A percentile compares a stretch with the other conserved stretches of the same genome.
Conservation (phyloP, 2,888 invertebrate genomes). For the Teinopalpus imperialis region DNA sequence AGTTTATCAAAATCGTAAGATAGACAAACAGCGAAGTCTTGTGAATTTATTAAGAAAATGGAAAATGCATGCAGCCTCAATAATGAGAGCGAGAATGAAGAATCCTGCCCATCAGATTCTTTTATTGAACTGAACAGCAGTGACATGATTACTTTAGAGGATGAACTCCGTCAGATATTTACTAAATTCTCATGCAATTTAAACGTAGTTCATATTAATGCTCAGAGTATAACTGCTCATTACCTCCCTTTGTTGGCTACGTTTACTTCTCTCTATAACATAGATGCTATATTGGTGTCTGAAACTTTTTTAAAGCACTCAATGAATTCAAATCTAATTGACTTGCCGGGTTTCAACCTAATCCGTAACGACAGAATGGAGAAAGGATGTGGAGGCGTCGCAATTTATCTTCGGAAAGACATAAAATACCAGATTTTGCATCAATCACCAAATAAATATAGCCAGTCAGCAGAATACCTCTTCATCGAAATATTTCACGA, state of each 20-base stretch:
- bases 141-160: slow-evolving; percentile 2
- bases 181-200: not conserved
- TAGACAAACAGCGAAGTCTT: no score
- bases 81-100: not conserved
- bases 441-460: slow-evolving; percentile 4
- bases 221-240: slow-evolving; percentile 10
- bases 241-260: slow-evolving; percentile 6
- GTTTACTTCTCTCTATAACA: slow-evolving; percentile 7
- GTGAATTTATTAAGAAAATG: not conserved
- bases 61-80: not conserved
- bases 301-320: slow-evolving; percentile 4
- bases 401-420: slow-evolving; percentile 17
- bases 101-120: not conserved
- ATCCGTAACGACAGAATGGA: slow-evolving; percentile 16
- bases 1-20: no score
- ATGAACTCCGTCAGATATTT: slow-evolving; percentile 9
- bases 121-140: slow-evolving; percentile 1
- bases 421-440: not conserved
- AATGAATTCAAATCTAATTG: not conserved
- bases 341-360: slow-evolving; percentile 10
- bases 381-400: slow-evolving; percentile 13
- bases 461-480: slow-evolving; percentile 12
- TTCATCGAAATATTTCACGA: slow-evolving; percentile 12
- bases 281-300: slow-evolving; percentile 14
- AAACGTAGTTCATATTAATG: slow-evolving; percentile 16